Base-by-base conservation (phyloP, 2,888 invertebrate genomes). In the Rosalia funebris region DNA sequence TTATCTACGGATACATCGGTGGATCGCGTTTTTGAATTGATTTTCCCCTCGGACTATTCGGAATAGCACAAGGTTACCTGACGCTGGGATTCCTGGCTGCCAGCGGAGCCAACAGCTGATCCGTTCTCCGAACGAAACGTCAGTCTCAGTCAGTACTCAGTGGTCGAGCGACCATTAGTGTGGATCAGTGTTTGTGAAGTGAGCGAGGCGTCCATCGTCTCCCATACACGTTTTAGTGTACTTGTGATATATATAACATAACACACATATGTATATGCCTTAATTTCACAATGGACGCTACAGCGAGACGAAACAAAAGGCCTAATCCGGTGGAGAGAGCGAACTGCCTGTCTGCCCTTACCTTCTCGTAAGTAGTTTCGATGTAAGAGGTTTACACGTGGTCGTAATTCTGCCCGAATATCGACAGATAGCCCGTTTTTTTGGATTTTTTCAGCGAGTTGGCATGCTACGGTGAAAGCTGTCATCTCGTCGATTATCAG, bases 331-430 rank as follows among this genome's bases (percentile, higher is more conserved):
- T 65, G 12, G 65, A 71, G 64, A 69, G 67, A 45, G 70, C 70
- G 31, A 73, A 71, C 46, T 46, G 65, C 12, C 16, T 74, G n/a
- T 70, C 72, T 10, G 47, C 53, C 17, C 55, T 74, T n/a, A 65
- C 66, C 7, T 74, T 71, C 56, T 47, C 68, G 74, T 74, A 69
- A 73, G 74, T 74, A 63, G 15, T n/a, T 14, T 14, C 16, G n/a
- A n/a, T n/a, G n/a, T n/a, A n/a, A n/a, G n/a, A n/a, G n/a, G n/a
- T n/a, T n/a, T n/a, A n/a, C n/a, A n/a, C n/a, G n/a, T n/a, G n/a
- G n/a, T n/a, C n/a, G n/a, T n/a, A n/a, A n/a, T n/a, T n/a, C n/a
- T n/a, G n/a, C n/a, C n/a, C n/a, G n/a, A n/a, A n/a, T n/a, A n/a
- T n/a, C n/a, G n/a, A n/a, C n/a, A n/a, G n/a, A n/a, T n/a, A n/a